Conservation (phyloP, 2,888 invertebrate species). For the Euzophera pinguis region DNA sequence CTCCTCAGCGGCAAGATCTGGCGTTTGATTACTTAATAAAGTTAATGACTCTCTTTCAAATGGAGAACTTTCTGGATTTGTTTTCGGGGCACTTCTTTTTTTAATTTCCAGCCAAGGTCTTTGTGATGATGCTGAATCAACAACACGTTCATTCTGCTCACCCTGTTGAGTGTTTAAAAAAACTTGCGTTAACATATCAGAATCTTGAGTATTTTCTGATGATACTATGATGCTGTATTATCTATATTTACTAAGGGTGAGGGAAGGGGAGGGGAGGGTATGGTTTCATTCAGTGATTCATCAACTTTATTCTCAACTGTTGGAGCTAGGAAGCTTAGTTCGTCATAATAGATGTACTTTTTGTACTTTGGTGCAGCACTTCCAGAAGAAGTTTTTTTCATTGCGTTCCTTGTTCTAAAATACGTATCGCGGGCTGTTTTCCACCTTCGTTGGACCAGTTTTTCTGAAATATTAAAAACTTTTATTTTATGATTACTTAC, state of each 20-base stretch:
- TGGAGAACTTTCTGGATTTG: slow-evolving; percentile 6
- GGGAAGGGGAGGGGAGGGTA: neutral
- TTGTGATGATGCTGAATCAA: slow-evolving; percentile 22
- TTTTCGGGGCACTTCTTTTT: neutral
- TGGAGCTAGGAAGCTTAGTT: neutral
- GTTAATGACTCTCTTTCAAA: slow-evolving; percentile 24
- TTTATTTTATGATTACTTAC: slow-evolving; percentile 23
- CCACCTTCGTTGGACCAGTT: slow-evolving; percentile 18
- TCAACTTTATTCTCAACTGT: neutral
- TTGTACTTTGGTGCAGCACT: slow-evolving; percentile 19
- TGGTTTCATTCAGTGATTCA: neutral
- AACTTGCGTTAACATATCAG: too few species aligned
- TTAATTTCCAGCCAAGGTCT: neutral
- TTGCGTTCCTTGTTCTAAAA: neutral
- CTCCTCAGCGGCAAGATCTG: slow-evolving; percentile 25
- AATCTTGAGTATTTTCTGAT: slow-evolving; percentile 19
- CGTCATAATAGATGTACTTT: neutral
- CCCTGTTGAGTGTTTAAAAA: slow-evolving; percentile 22
- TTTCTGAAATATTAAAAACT: slow-evolving; percentile 24
- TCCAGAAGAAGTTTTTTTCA: slow-evolving; percentile 24
- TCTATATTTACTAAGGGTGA: slow-evolving; percentile 19
- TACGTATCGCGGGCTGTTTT: neutral
- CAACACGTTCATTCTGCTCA: slow-evolving; percentile 20
- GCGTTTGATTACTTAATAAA: slow-evolving; percentile 25
- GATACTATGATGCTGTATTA: slow-evolving; percentile 17